Percentiles rank a stretch among this genome's conserved stretches.
Evolutionary conservation across 2,888 invertebrate genomes (phyloP).

Genomic region (Drosophila kanekoi): DNA sequence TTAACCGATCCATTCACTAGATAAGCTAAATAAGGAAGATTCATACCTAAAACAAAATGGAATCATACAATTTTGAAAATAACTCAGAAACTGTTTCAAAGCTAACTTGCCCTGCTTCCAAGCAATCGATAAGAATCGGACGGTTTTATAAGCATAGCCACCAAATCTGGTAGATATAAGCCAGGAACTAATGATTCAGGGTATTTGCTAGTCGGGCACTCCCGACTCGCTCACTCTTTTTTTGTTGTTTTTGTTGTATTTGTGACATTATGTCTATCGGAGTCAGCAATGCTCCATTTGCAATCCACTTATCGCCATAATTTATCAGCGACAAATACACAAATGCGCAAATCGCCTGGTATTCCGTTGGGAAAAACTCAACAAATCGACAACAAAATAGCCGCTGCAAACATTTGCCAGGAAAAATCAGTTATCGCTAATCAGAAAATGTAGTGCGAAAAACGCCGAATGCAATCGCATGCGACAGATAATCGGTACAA

Average conservation of each 20-base stretch:
- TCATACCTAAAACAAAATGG: too few species aligned
- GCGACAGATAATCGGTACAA: slow-evolving; percentile 59
- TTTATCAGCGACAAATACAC: slow-evolving; percentile 55
- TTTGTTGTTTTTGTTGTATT: neutral
- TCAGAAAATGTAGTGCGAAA: slow-evolving; percentile 60
- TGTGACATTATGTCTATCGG: neutral
- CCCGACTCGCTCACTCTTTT: neutral
- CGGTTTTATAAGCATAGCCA: too few species aligned
- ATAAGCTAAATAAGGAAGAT: too few species aligned
- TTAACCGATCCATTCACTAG: too few species aligned
- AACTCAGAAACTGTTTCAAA: too few species aligned
- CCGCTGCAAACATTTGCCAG: slow-evolving; percentile 57
- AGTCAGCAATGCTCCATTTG: slow-evolving; percentile 26
- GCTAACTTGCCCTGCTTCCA: too few species aligned
- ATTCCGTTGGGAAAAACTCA: slow-evolving; percentile 40
- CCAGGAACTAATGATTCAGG: too few species aligned
- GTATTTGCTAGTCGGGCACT: too few species aligned
- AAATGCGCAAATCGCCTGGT: slow-evolving; percentile 38
- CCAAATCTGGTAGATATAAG: too few species aligned
- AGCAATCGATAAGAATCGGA: too few species aligned
- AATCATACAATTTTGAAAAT: too few species aligned
- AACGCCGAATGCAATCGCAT: slow-evolving; percentile 50
- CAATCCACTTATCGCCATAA: slow-evolving; percentile 53
- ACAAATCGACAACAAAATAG: slow-evolving; percentile 66
- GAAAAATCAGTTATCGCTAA: slow-evolving; percentile 67